phyloP scores from a whole-genome alignment of 2,888 invertebrate genomes.

The Cosmorhoe ocellata region DNA sequence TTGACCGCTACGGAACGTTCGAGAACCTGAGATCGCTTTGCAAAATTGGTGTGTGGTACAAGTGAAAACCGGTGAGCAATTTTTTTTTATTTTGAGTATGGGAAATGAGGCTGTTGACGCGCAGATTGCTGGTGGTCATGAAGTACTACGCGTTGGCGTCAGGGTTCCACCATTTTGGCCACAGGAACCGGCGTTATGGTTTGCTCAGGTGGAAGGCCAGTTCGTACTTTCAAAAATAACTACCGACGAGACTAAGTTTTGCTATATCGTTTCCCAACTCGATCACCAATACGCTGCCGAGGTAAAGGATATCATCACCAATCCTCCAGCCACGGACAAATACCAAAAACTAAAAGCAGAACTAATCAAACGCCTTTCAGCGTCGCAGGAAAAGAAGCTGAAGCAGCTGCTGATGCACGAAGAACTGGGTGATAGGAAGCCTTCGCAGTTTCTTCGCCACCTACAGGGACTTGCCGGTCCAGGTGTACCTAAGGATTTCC shows the following conservation, averaged over 20 bases:
- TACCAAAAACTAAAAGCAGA: conserved; percentile 1
- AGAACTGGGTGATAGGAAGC: conserved; percentile 1
- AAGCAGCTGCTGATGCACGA: conserved; percentile 1
- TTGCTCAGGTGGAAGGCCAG: no score
- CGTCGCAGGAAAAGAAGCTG: background rate
- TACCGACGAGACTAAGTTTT: no score
- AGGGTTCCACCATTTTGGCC: conserved; percentile 1
- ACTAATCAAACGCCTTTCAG: conserved; percentile 1
- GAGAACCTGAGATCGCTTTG: no score
- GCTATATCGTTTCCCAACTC: background rate
- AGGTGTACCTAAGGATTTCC: background rate
- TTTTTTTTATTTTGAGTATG: no score
- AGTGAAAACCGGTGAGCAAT: no score
- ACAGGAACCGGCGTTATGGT: background rate
- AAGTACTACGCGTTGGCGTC: background rate
- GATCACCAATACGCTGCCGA: background rate
- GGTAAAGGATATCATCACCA: background rate
- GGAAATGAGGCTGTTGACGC: no score
- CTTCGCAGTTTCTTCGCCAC: background rate
- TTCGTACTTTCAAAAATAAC: no score
- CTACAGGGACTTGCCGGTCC: background rate
- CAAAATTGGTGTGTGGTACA: no score
- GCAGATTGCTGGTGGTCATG: background rate
- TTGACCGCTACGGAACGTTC: no score
- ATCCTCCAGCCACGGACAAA: background rate